phyloP scores from a whole-genome alignment of 2,113 vertebrate species.

The Ceyx margarethae region DNA sequence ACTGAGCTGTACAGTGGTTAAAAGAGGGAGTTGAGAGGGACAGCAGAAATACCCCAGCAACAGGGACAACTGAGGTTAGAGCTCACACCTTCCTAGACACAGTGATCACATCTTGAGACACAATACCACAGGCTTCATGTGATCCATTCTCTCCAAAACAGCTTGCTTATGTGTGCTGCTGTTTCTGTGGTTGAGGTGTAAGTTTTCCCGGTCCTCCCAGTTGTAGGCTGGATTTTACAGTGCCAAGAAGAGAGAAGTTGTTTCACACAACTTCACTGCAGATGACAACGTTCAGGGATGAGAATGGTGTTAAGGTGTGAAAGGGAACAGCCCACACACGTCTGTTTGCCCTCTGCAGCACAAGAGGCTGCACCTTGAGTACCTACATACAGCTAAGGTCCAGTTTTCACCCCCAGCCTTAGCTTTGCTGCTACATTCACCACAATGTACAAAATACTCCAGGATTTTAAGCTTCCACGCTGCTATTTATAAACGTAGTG shows the following conservation, averaged over 20 bases:
- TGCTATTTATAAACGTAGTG: conserved; percentile 57
- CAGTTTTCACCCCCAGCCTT: background rate
- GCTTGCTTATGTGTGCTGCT: background rate
- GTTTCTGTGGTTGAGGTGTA: background rate
- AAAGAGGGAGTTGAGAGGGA: background rate
- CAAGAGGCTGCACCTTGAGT: background rate
- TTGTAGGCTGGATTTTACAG: background rate
- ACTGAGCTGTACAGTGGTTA: background rate
- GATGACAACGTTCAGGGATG: background rate
- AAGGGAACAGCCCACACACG: background rate
- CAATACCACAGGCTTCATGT: background rate
- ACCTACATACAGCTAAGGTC: background rate
- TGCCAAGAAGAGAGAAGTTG: background rate
- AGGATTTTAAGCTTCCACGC: background rate
- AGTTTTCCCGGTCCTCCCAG: background rate
- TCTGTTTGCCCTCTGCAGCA: background rate
- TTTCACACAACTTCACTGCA: background rate
- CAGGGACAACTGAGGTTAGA: background rate
- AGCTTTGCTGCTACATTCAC: background rate
- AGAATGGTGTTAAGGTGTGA: background rate
- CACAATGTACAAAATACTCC: background rate
- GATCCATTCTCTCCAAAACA: background rate
- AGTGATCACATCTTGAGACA: background rate
- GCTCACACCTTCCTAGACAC: background rate
- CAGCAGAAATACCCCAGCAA: background rate